Evolutionary conservation across 1,140 invertebrate genomes (phyloP).

Genomic region (Camponotus floridanus): DNA sequence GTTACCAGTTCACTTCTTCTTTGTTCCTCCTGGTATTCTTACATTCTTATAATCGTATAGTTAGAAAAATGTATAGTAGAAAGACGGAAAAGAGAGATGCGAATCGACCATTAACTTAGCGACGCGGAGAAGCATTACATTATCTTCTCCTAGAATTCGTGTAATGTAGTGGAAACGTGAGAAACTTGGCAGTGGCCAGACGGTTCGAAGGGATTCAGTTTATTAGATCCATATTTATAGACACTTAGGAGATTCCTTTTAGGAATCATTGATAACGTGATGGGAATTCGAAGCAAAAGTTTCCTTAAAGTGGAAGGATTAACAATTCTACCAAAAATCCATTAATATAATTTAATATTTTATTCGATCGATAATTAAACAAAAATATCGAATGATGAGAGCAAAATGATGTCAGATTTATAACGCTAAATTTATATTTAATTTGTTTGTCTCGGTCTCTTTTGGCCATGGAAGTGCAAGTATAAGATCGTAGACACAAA

Average conservation of each 20-base stretch:
- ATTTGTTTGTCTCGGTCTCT: background rate
- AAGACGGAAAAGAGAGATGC: background rate
- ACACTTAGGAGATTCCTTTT: conserved; percentile 61
- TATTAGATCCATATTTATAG: conserved; percentile 30
- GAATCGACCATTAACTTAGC: conserved; percentile 47
- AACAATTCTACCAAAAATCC: background rate
- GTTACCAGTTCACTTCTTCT: background rate
- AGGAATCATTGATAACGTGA: conserved; percentile 57
- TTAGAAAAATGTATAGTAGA: conserved; percentile 3
- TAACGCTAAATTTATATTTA: conserved; percentile 22
- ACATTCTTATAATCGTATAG: conserved; percentile 14
- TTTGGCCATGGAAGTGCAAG: background rate
- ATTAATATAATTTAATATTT: conserved; percentile 14
- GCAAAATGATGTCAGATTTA: background rate
- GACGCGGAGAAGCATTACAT: conserved; percentile 28
- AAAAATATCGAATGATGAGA: background rate
- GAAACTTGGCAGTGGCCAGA: conserved; percentile 32
- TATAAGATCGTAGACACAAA: conserved; percentile 45
- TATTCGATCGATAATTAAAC: background rate
- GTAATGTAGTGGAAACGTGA: conserved; percentile 52
- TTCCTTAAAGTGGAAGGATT: conserved; percentile 10
- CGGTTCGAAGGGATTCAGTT: conserved; percentile 42
- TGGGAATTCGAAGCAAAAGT: conserved; percentile 11
- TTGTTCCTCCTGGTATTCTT: background rate
- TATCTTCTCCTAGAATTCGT: conserved; percentile 36